Percentiles rank a stretch among this genome's conserved stretches.
These are phyloP conservation scores for Mythimna lalbum DNA, from an alignment of 2,888 invertebrate genomes.

Conservation along the genomic window DNA sequence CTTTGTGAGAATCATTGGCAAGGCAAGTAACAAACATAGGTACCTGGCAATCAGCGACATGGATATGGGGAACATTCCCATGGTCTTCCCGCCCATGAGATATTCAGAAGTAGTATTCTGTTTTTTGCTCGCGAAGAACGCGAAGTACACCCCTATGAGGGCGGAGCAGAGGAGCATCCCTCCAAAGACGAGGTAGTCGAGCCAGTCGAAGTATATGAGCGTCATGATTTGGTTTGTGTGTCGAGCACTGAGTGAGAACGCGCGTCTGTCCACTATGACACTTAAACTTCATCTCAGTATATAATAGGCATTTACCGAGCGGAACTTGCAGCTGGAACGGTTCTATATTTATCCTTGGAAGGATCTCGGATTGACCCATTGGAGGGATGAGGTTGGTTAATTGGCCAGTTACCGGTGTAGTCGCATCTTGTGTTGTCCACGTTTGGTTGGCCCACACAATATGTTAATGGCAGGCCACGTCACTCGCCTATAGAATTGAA, in stretches of 20 bases:
- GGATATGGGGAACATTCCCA: constrained; percentile 95
- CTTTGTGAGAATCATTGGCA: background rate
- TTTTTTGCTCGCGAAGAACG: constrained; percentile 92
- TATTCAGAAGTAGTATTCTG: constrained; percentile 93
- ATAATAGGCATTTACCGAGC: constrained; percentile 80
- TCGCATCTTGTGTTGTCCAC: constrained; percentile 58
- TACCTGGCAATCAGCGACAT: constrained; percentile 95
- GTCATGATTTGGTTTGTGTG: constrained; percentile 72
- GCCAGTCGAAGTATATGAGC: constrained; percentile 89
- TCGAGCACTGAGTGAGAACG: constrained; percentile 60
- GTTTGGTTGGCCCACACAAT: constrained; percentile 48
- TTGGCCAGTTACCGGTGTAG: constrained; percentile 80
- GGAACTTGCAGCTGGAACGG: constrained; percentile 76
- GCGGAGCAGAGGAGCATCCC: constrained; percentile 92
- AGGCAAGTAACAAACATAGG: constrained; percentile 51
- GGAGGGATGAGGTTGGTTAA: constrained; percentile 82
- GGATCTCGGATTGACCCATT: constrained; percentile 79
- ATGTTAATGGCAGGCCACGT: constrained; percentile 50
- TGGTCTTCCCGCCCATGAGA: constrained; percentile 94
- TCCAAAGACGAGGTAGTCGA: constrained; percentile 93
- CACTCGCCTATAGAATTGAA: constrained; percentile 34
- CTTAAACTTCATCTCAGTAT: constrained; percentile 79
- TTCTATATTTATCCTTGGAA: constrained; percentile 85
- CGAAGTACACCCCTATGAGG: constrained; percentile 93
- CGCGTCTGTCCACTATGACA: constrained; percentile 79